Evolutionary conservation across 2,797 vertebrate genomes (phyloP).

Genomic region (Paedocypris micromegethes): DNA sequence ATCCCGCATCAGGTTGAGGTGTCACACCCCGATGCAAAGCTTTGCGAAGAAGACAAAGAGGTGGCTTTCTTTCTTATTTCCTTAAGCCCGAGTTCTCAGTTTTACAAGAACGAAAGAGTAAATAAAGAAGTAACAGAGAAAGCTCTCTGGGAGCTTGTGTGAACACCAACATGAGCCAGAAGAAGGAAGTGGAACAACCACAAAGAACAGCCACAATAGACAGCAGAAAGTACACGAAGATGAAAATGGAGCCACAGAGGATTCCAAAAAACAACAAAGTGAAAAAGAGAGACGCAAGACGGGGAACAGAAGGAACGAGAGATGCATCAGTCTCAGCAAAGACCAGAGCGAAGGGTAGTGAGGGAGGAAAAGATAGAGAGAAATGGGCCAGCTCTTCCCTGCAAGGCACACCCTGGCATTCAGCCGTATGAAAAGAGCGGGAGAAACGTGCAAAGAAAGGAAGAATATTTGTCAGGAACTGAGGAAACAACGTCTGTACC

Average conservation of each 20-base stretch:
- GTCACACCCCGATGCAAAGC: neutral
- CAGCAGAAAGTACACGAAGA: conserved; percentile 15
- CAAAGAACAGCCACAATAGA: conserved; percentile 13
- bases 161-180: conserved; percentile 36
- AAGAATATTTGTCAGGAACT: conserved; percentile 34
- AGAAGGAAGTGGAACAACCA: conserved; percentile 10
- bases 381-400: conserved; percentile 43
- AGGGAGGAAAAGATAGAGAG: conserved; percentile 9
- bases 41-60: conserved; percentile 5
- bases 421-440: conserved; percentile 29
- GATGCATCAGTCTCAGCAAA: neutral
- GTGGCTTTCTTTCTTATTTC: neutral
- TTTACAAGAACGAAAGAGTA: conserved; percentile 27
- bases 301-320: conserved; percentile 20
- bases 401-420: conserved; percentile 43
- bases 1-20: conserved; percentile 6
- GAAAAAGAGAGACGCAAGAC: conserved; percentile 16
- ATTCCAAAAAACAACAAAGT: conserved; percentile 21
- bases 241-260: conserved; percentile 26
- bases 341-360: conserved; percentile 18
- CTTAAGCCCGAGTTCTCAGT: neutral
- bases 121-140: conserved; percentile 42
- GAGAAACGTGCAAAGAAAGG: conserved; percentile 31
- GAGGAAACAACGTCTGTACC: conserved; percentile 31
- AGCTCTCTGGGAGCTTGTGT: conserved; percentile 27